Conservation (phyloP, 2,797 vertebrate species). For the Peromyscus attwateri region DNA sequence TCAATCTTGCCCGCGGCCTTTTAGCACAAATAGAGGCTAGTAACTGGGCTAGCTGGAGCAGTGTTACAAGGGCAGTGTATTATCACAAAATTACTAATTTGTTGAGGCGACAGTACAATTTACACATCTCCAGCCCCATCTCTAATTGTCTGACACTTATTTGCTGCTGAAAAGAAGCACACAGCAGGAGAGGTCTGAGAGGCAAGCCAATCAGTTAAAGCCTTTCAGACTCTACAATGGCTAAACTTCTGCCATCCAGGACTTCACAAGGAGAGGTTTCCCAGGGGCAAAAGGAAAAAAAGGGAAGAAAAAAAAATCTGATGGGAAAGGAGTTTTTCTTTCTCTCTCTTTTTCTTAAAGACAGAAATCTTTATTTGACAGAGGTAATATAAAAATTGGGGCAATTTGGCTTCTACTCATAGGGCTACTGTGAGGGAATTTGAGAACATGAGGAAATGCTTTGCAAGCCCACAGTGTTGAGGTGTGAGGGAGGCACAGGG, state of each 20-base stretch:
- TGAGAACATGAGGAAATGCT: constrained; percentile 39
- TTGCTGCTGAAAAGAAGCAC: constrained; percentile 85
- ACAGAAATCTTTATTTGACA: constrained; percentile 65
- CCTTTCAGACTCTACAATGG: constrained; percentile 72
- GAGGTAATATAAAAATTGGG: constrained; percentile 71
- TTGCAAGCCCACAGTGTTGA: constrained; percentile 22
- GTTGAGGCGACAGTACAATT: constrained; percentile 87
- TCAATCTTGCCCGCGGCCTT: constrained; percentile 72
- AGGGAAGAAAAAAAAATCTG: neutral
- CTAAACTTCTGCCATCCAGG: neutral
- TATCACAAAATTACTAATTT: constrained; percentile 88
- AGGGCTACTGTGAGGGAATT: constrained; percentile 30
- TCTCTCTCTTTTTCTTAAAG: neutral
- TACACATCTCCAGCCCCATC: constrained; percentile 86
- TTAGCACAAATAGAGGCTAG: constrained; percentile 83
- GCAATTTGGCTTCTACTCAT: constrained; percentile 19
- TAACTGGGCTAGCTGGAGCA: constrained; percentile 83
- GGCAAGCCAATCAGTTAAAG: constrained; percentile 25
- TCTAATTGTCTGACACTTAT: constrained; percentile 89
- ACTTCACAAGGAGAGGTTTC: constrained; percentile 50
- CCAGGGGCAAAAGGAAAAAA: neutral
- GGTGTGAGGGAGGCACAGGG: neutral
- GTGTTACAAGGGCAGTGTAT: constrained; percentile 85
- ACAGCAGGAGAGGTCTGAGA: constrained; percentile 71
- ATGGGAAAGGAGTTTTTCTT: constrained; percentile 15